Conservation (phyloP, 1,140 invertebrate species). For the Cydia pomonella region DNA sequence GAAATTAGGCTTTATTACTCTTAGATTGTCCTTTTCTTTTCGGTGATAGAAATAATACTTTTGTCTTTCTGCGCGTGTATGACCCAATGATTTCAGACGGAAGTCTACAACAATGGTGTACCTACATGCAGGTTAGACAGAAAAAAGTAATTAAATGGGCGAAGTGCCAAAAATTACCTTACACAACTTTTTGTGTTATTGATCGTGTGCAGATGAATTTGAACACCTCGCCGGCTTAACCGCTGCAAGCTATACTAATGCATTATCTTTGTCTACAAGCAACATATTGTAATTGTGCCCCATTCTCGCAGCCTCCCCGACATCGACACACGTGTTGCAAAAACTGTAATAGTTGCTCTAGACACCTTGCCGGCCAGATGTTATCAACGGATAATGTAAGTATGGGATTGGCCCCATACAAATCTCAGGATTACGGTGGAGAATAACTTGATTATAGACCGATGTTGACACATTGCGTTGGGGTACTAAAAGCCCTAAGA, state of each 20-base stretch:
- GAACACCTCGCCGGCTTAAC: no score
- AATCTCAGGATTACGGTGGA: background rate
- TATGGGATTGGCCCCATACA: slow-evolving; percentile 46
- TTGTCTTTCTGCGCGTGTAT: no score
- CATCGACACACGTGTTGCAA: slow-evolving; percentile 52
- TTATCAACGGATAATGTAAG: slow-evolving; percentile 51
- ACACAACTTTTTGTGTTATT: no score
- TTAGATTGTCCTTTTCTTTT: no score
- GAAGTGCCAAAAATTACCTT: no score
- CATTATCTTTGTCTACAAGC: background rate
- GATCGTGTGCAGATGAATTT: no score
- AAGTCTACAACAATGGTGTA: no score
- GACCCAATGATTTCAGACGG: no score
- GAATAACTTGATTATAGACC: slow-evolving; percentile 7
- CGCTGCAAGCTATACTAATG: background rate
- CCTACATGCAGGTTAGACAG: no score
- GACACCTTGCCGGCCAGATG: slow-evolving; percentile 74
- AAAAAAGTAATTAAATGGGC: no score
- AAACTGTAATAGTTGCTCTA: slow-evolving; percentile 53
- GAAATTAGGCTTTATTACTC: no score
- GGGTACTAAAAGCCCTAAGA: background rate
- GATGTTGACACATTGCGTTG: slow-evolving; percentile 1
- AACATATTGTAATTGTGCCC: slow-evolving; percentile 18
- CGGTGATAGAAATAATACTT: no score
- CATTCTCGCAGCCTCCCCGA: slow-evolving; percentile 12